These are phyloP conservation scores for Nothocercus julius DNA, from an alignment of 2,113 vertebrate genomes.

Conservation along the genomic window DNA sequence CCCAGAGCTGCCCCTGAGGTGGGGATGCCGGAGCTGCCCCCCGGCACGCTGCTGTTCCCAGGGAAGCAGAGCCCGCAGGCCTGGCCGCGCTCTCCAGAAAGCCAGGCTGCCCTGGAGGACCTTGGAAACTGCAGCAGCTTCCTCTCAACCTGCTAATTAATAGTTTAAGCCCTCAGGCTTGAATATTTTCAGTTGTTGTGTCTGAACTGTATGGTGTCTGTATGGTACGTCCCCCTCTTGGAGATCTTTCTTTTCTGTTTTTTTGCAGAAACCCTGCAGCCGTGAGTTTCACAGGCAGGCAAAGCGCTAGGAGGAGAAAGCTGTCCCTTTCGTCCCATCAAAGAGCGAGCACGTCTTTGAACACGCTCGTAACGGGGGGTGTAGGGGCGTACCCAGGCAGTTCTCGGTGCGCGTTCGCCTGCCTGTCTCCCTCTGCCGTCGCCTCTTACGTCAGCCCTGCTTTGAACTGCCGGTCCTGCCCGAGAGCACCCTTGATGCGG, in stretches of 20 bases:
- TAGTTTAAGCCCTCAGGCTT: background rate
- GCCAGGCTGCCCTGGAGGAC: background rate
- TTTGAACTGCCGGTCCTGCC: background rate
- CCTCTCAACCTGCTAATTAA: background rate
- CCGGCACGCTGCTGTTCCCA: background rate
- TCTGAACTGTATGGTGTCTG: background rate
- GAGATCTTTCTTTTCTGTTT: too few relatives aligned
- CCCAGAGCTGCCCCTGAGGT: background rate
- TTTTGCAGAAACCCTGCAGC: background rate
- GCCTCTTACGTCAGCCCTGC: background rate
- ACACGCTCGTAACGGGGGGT: background rate
- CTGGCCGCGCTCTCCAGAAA: background rate
- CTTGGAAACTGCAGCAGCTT: background rate
- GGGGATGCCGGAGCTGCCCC: background rate
- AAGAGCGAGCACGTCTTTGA: fast-evolving
- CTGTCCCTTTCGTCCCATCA: background rate
- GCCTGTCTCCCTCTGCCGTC: background rate
- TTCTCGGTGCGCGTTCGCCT: fast-evolving
- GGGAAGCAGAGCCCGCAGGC: background rate
- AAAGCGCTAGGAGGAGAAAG: background rate
- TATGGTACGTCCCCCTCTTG: background rate
- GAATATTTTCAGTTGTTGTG: fast-evolving
- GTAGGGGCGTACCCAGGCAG: fast-evolving
- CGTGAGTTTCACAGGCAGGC: fast-evolving
- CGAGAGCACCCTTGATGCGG: background rate